Base-by-base conservation (phyloP, 2,888 invertebrate species). In the Augochlorella aurata region DNA sequence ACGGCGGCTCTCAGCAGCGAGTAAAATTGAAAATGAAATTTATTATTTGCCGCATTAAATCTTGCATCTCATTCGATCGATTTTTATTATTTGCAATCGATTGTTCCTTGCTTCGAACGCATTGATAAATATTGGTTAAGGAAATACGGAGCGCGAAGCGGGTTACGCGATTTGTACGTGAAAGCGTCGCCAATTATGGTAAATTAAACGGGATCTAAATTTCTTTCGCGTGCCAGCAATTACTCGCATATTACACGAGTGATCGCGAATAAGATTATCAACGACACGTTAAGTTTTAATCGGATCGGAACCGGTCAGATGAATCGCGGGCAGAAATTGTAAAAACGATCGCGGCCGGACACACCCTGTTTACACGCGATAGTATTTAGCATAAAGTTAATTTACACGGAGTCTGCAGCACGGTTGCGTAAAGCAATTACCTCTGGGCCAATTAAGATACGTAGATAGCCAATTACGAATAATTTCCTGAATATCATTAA, bases 401-500 rank as follows among this genome's bases (percentile, higher is more conserved):
- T 78, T 75, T 61, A 49, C 72, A 73, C 61, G 79, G 68, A 67
- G 66, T 69, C 70, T 73, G 65, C 71, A 45, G 38, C 65, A 24
- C 58, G 24, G 50, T 50, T 75, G 78, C 78, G 83, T 73, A 75
- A 76, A 75, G 75, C 78, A 82, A 83, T 83, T 83, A 82, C 61
- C 24, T 38, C 61, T n/a, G 16, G 70, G 76, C 73, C 79, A 82
- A 82, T 82, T 77, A 80, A 78, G 85, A 83, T 79, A 77, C 68
- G 78, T 68, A 66, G 78, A 81, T 74, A 82, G 75, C 71, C 69
- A n/a, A 72, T 78, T 75, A 79, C 75, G 75, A 68, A 79, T 77
- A 70, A 75, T 82, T 73, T 75, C 69, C 73, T 63, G 72, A 79
- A 79, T 83, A 74, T 76, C 69, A 74, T 79, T 83, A 74, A 70